Evolutionary conservation across 2,888 invertebrate species (phyloP).

Genomic region (Phrixothrix hirtus): DNA sequence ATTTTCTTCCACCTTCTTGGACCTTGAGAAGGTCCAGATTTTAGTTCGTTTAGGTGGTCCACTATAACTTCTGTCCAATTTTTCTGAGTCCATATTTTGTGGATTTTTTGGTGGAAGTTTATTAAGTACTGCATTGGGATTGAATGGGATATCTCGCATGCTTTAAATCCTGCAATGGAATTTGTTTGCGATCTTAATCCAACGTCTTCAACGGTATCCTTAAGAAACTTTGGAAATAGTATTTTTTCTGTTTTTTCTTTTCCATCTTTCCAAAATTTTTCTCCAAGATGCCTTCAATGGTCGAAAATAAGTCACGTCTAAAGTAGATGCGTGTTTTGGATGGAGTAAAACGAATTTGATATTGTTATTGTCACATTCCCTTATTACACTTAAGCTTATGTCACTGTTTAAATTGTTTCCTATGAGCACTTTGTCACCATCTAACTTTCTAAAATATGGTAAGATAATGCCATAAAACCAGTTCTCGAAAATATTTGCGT

Average conservation of each 20-base stretch:
- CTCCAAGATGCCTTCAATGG: too few species aligned
- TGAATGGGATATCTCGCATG: neutral
- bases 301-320: slow-evolving; percentile 9
- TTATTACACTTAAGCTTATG: neutral
- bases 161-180: slow-evolving; percentile 2
- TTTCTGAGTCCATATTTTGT: neutral
- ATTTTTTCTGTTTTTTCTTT: slow-evolving; percentile 2
- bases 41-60: too few species aligned
- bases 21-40: too few species aligned
- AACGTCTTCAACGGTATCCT: neutral
- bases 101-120: neutral
- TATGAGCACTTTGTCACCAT: slow-evolving; percentile 3
- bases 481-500: neutral
- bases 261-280: slow-evolving; percentile 1
- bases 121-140: slow-evolving; percentile 2
- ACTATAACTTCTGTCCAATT: too few species aligned
- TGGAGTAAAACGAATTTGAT: slow-evolving; percentile 6
- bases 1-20: too few species aligned
- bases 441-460: slow-evolving; percentile 1
- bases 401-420: slow-evolving; percentile 8
- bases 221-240: neutral
- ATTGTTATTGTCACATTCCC: slow-evolving; percentile 1
- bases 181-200: neutral
- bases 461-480: slow-evolving; percentile 1
- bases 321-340: neutral